Conservation (phyloP, 2,797 vertebrate species). For the Microtus agrestis region DNA sequence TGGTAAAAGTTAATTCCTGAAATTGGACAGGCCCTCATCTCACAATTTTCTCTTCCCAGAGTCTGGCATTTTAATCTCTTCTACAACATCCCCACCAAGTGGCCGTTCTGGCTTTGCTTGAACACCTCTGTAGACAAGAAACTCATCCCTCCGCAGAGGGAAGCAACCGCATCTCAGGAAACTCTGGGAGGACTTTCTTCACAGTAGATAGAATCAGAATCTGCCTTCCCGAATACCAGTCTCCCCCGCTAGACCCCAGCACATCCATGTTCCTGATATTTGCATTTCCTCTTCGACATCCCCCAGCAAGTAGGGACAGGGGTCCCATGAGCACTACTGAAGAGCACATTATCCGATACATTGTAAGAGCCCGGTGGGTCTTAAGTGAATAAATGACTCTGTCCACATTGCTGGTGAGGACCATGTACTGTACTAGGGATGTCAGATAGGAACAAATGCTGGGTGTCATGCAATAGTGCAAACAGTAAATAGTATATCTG, state of each 20-base stretch:
- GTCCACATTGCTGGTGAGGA: neutral
- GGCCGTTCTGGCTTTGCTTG: conserved; percentile 63
- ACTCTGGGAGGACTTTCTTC: neutral
- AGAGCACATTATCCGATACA: neutral
- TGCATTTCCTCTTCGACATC: conserved; percentile 69
- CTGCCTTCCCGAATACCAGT: neutral
- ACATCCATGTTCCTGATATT: neutral
- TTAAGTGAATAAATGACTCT: neutral
- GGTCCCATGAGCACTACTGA: neutral
- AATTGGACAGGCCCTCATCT: conserved; percentile 10
- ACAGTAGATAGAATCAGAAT: neutral
- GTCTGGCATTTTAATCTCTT: conserved; percentile 52
- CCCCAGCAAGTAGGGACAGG: conserved; percentile 69
- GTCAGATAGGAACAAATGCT: neutral
- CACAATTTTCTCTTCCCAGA: conserved; percentile 33
- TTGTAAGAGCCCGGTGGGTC: neutral
- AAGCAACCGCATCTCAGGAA: conserved; percentile 10
- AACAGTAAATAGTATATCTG: neutral
- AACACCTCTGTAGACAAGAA: conserved; percentile 62
- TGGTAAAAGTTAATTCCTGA: conserved; percentile 64
- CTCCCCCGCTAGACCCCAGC: neutral
- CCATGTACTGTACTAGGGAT: neutral
- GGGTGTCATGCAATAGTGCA: fast-evolving
- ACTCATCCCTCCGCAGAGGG: neutral
- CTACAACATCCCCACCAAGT: conserved; percentile 80